phyloP scores from a whole-genome alignment of 2,797 vertebrate species.

The Philypnodon macrostomus region DNA sequence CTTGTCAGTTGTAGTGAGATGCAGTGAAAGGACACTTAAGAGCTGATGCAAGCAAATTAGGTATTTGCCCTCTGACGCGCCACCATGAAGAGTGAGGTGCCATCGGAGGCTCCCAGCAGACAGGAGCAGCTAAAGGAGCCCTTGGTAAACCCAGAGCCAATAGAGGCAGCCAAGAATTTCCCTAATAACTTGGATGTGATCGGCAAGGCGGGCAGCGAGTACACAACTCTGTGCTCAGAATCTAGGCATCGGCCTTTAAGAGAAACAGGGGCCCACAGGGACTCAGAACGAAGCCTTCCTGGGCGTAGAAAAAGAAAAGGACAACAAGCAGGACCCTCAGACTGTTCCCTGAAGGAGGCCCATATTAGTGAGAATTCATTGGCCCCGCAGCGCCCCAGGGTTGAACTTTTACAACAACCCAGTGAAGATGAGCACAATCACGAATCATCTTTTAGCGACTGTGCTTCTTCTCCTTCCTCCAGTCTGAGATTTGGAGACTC shows the following conservation, averaged over 20 bases:
- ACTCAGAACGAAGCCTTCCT: constrained; percentile 85
- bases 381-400: constrained; percentile 74
- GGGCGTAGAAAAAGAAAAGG: constrained; percentile 94
- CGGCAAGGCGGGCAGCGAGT: constrained; percentile 91
- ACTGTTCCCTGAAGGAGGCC: constrained; percentile 87
- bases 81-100: constrained; percentile 98
- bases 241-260: constrained; percentile 85
- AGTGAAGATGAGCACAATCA: constrained; percentile 87
- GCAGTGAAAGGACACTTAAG: constrained; percentile 80
- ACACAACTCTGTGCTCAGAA: constrained; percentile 88
- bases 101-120: constrained; percentile 88
- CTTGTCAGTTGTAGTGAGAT: constrained; percentile 64
- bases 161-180: constrained; percentile 89
- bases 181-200: constrained; percentile 91
- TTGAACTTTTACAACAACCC: constrained; percentile 81
- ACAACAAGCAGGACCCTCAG: constrained; percentile 96
- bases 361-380: constrained; percentile 73
- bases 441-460: constrained; percentile 96
- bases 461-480: constrained; percentile 94
- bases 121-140: constrained; percentile 94
- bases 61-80: constrained; percentile 77
- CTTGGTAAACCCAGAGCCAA: constrained; percentile 89
- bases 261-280: constrained; percentile 81
- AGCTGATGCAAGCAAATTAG: constrained; percentile 61
- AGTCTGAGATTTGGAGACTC: constrained; percentile 95